These are phyloP conservation scores for Calvadosia cruxmelitensis DNA, from an alignment of 30 jellyfish, hydroid and myxozoan species.

Conservation along the genomic window DNA sequence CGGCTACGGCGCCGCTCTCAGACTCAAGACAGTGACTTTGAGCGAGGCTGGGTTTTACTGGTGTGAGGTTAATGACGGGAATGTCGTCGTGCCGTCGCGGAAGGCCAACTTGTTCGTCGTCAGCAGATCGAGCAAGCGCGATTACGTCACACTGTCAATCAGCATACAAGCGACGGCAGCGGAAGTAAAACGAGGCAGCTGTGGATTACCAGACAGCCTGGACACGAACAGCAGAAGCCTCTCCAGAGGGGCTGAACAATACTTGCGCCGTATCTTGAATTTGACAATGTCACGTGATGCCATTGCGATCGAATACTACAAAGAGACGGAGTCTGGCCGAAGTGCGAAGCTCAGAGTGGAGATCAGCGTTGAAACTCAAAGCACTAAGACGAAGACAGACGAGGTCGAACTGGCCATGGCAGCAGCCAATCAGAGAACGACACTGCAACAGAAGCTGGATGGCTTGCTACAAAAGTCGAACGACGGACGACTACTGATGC, in stretches of 20 bases:
- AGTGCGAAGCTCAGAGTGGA: neutral
- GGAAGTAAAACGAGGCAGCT: conserved; percentile 8
- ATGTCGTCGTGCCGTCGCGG: conserved; percentile 40
- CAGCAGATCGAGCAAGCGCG: conserved; percentile 17
- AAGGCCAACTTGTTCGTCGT: conserved; percentile 59
- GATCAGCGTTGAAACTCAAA: conserved; percentile 4
- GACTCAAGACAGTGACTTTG: conserved; percentile 10
- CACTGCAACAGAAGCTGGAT: conserved; percentile 17
- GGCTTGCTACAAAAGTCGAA: conserved; percentile 1
- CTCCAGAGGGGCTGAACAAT: neutral
- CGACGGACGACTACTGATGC: conserved; percentile 4
- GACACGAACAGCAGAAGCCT: neutral
- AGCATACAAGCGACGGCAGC: conserved; percentile 1
- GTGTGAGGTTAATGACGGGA: conserved; percentile 79
- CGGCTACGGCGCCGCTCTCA: conserved; percentile 14
- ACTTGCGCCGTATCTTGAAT: neutral
- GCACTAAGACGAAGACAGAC: neutral
- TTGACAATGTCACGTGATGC: neutral
- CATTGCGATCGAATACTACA: neutral
- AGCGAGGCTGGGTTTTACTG: conserved; percentile 54
- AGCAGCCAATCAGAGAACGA: conserved; percentile 24
- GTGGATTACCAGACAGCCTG: conserved; percentile 4
- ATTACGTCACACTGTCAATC: conserved; percentile 21
- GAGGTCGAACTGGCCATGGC: conserved; percentile 26
- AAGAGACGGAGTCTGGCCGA: neutral